Evolutionary conservation across 2,797 vertebrate genomes (phyloP), one percentile per base, ranked within the genome.

Genomic region (Pampus argenteus): DNA sequence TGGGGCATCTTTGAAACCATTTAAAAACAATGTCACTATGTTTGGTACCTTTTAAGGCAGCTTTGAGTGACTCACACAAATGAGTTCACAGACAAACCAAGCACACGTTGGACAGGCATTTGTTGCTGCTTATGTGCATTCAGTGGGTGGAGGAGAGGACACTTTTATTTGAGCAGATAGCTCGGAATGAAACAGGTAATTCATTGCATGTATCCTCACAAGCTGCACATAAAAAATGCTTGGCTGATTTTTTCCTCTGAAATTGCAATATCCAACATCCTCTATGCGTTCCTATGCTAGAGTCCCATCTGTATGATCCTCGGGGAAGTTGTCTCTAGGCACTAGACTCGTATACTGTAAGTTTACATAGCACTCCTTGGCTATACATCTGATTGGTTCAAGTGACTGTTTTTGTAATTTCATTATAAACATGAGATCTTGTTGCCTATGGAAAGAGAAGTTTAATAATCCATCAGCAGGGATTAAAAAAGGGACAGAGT

Each of bases 401-500:
- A 17, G 40, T 17, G 40, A 7, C 17, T 44, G 40, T 17, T 17
- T 18, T 17, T 44, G 10, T 36, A 17, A 44, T 44, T 18, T n/a
- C 17, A 17, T 18, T 18, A 9, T 31, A 9, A 10, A 11, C 13
- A 36, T 36, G 40, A 44, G 15, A 44, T 17, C 6, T 42, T 44
- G 15, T 17, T 44, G 40, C 40, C 2, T 18, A 44, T 18, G 17
- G 40, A 44, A 44, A 44, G 2, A 44, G 17, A 44, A n/a, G 40
- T 44, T 44, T 18, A 5, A 44, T 44, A 6, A 44, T 17, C 40
- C 18, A 6, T 17, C 17, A 8, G 17, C 40, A 44, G 5, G n/a
- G 40, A 18, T 44, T 42, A 42, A 42, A 57, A 65, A 34, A 49
- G 44, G 42, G 42, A 45, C 65, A 69, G n/a, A 34, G 26, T 50